Evolutionary conservation across 2,888 invertebrate genomes (phyloP), one percentile per base, ranked within the genome.

Genomic region (Papilio protenor): DNA sequence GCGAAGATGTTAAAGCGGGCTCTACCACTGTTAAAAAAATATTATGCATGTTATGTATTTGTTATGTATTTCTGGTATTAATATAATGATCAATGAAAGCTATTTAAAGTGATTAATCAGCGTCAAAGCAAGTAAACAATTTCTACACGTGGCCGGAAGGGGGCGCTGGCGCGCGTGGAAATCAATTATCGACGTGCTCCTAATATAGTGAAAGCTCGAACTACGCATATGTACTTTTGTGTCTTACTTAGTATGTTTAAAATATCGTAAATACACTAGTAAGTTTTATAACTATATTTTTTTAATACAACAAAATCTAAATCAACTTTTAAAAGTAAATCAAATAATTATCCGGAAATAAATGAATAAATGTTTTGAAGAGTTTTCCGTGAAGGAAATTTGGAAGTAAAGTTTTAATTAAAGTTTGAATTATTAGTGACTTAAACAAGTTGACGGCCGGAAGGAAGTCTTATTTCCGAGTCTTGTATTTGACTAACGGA

Each of bases 131-230:
- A 45, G 69, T 69, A 12, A 69, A 45, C 21, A 47, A 69, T 21
- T n/a, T 21, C 18, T 69, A 69, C 69, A 69, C 40, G 69, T 69
- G 47, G 69, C 45, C 16, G 40, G 40, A 45, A 45, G 45, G 40
- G 45, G 45, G 66, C 45, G 66, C 40, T 66, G 66, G 2, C 33
- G 66, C 69, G 18, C 12, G 45, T 11, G 45, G n/a, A 69, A 69
- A 40, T 21, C 47, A 47, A 47, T 69, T 69, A 47, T 21, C 21
- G 47, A 69, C 69, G 69, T 69, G 69, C 69, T 21, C 69, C 69
- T 69, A 69, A 69, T 27, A 27, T 45, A n/a, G 45, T 69, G 45
- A 69, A 21, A 47, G 69, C 45, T 18, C 21, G 0, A 10, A 10
- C 10, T 45, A n/a, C 18, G n/a, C 11, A 18, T n/a, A 40, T 45